Base-by-base conservation (phyloP, 2,888 invertebrate genomes). In the Drosophila prolongata region DNA sequence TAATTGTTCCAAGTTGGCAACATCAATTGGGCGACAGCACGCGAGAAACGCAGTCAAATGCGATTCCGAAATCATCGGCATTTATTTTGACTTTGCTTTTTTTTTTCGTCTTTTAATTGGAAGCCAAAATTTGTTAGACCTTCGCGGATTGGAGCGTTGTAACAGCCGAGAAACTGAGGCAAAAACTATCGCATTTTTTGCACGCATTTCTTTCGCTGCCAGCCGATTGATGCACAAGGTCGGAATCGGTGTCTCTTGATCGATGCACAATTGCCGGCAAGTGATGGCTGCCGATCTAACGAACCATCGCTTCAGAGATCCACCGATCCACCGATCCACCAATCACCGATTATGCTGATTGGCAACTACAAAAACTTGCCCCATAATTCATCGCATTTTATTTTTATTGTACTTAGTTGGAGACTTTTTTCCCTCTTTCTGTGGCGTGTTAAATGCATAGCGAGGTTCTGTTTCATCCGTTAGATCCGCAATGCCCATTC, bases 381-480 rank as follows among this genome's bases (percentile, higher is more conserved):
- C 86, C 79, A 89, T 88, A 80, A 88, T 85, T 89, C 79, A 83
- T 76, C 72, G 80, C 76, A 79, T 88, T 87, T 89, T 80, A 86
- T 87, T 79, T 78, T 80, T 78, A 65, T 72, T 72, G 57, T 73
- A 44, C 52, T 69, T 74, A 42, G 55, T 53, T 47, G 46, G 55
- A 43, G 38, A 49, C 52, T 54, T 35, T 66, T 19, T 60, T 62
- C 43, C 57, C 27, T 44, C 37, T 53, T 69, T 55, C 34, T 34
- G 40, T 77, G 75, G 85, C 85, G 85, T 89, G 89, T 79, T 87
- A 81, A 89, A 86, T 86, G 85, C 85, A 78, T 79, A 83, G 75
- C 89, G 89, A 86, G 85, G 89, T 86, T 86, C 89, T 78, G 65
- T 89, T 89, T 81, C 89, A 85, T 84, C 85, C 89, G 85, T 87